Base-by-base conservation (phyloP, 2,888 invertebrate species). In the Parnassius glacialis region DNA sequence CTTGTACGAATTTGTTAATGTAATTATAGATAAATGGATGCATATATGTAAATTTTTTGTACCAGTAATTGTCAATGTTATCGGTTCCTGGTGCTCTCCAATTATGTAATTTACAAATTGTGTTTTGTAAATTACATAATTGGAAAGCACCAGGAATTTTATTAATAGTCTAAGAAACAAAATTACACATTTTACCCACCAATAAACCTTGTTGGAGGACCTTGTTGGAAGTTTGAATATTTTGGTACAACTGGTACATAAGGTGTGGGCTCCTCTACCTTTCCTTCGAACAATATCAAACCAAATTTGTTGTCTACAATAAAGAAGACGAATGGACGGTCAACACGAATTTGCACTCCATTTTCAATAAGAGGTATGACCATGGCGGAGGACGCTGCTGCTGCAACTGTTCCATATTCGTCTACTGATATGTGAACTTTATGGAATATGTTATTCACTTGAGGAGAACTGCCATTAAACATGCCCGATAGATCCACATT, bases 311-410 rank as follows among this genome's bases (percentile, higher is more conserved):
- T 89, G 65, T 94, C 93, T 61, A 93, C 92, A 59, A 95, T 93
- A 75, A 93, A 93, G 81, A 94, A 94, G 1, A 94, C 72, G 75
- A 95, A 95, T 0, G 95, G 95, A 67, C 92, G 92, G 72, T 95
- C 92, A 1, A 92, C 92, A 2, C 81, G 83, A 62, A 95, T 79
- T 54, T 82, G 83, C 2, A 92, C 87, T 1, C 85, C 82, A n/a
- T 87, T 82, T 43, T 92, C 92, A 79, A 94, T 94, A 16, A 95
- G 81, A 0, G 94, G 94, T 51, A 94, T 90, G 7, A 94, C 91
- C 67, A 93, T 80, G 1, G 93, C 92, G 2, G 90, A 91, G 53
- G 94, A 92, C 0, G 92, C 92, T 10, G 94, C 94, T 2, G 94
- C 93, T 0, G 95, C 95, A 7, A 92, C 82, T 0, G 95, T 94